Conservation (phyloP, 1,140 invertebrate species). For the Drosophila takahashii region DNA sequence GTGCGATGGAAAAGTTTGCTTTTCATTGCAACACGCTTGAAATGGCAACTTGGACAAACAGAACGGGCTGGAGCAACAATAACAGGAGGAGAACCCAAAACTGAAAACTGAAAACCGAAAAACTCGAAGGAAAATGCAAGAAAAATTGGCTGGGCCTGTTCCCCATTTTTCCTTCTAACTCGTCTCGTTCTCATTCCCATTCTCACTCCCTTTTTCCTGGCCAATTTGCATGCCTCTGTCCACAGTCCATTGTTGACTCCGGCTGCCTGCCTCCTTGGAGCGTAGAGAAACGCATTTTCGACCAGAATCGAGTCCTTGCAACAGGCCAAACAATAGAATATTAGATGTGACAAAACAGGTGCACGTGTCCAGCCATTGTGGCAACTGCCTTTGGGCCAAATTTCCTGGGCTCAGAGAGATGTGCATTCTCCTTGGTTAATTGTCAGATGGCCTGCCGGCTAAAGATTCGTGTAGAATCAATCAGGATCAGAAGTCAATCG, state of each 20-base stretch:
- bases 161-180: background rate
- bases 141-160: constrained; percentile 53
- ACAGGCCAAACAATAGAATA: constrained; percentile 72
- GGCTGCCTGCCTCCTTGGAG: constrained; percentile 22
- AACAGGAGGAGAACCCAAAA: constrained; percentile 33
- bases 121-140: constrained; percentile 48
- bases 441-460: constrained; percentile 15
- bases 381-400: constrained; percentile 16
- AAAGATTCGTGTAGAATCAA: constrained; percentile 23
- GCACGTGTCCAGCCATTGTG: constrained; percentile 37
- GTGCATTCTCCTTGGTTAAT: constrained; percentile 33
- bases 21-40: constrained; percentile 80
- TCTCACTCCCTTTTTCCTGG: constrained; percentile 1
- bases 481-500: constrained; percentile 23
- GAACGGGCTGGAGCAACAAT: constrained; percentile 35
- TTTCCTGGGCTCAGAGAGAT: constrained; percentile 8
- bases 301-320: constrained; percentile 38
- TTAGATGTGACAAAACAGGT: constrained; percentile 74
- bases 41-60: constrained; percentile 83
- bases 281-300: constrained; percentile 42
- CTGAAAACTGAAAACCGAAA: constrained; percentile 36
- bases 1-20: constrained; percentile 73
- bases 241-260: constrained; percentile 54
- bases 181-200: background rate
- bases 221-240: constrained; percentile 57